Conservation (phyloP, 1,140 invertebrate species). For the Heliothis virescens region DNA sequence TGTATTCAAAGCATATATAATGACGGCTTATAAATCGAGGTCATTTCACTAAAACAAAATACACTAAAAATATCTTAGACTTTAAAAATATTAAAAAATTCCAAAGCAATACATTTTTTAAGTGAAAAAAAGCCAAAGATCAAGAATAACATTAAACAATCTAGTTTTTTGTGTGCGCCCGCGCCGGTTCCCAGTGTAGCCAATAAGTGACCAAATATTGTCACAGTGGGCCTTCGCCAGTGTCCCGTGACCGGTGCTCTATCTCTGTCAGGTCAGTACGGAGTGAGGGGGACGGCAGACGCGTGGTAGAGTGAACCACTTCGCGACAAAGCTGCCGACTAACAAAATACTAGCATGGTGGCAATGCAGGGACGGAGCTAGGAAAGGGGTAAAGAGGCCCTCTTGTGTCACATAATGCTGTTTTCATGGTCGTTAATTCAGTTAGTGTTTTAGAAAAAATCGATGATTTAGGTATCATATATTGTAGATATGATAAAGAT, state of each 20-base stretch:
- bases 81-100: slow-evolving; percentile 54
- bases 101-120: slow-evolving; percentile 48
- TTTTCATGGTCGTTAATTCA: no score
- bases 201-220: slow-evolving; percentile 81
- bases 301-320: slow-evolving; percentile 60
- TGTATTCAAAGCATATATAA: no score
- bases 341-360: slow-evolving; percentile 83
- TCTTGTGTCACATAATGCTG: no score
- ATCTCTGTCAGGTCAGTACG: slow-evolving; percentile 56
- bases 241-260: slow-evolving; percentile 62
- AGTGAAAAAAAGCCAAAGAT: not conserved
- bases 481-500: no score
- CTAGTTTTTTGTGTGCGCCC: slow-evolving; percentile 60
- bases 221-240: slow-evolving; percentile 52
- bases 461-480: no score
- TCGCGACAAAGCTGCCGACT: slow-evolving; percentile 80
- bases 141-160: slow-evolving; percentile 48
- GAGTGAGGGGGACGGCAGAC: slow-evolving; percentile 56
- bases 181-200: slow-evolving; percentile 66
- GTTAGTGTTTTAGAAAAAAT: no score
- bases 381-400: not conserved
- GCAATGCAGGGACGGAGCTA: slow-evolving; percentile 74
- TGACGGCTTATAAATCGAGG: no score
- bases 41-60: no score
- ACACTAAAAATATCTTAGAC: no score